Evolutionary conservation across 2,113 vertebrate species (phyloP).

Genomic region (Ginglymostoma cirratum): DNA sequence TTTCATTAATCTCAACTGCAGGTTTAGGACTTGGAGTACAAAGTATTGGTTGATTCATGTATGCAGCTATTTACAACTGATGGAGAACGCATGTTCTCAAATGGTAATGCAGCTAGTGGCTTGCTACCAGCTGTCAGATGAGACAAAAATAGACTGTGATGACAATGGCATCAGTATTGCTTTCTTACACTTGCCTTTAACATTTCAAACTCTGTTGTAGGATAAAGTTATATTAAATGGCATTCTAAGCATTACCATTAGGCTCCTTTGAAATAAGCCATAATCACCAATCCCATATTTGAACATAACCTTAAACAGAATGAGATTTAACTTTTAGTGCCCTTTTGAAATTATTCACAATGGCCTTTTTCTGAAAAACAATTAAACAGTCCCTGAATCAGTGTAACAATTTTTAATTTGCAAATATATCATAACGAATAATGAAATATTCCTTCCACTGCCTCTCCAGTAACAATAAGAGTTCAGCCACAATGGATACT

Average conservation of each 20-base stretch:
- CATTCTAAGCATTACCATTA: conserved; percentile 16
- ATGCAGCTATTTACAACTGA: neutral
- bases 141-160: conserved; percentile 62
- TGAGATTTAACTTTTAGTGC: neutral
- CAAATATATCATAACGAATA: neutral
- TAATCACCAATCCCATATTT: neutral
- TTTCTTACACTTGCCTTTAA: conserved; percentile 38
- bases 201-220: neutral
- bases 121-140: conserved; percentile 50
- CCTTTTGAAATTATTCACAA: neutral
- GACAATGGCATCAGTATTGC: conserved; percentile 50
- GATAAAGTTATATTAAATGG: conserved; percentile 12
- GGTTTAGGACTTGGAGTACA: neutral
- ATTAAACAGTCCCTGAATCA: neutral
- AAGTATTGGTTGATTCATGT: neutral
- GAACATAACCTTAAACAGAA: neutral
- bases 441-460: neutral
- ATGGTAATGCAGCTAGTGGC: conserved; percentile 41
- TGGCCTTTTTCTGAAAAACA: neutral
- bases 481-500: neutral
- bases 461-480: neutral
- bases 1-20: neutral
- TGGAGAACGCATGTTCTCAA: conserved; percentile 35
- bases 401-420: neutral
- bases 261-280: neutral